Base-by-base conservation (phyloP, 2,888 invertebrate species). In the Schrankia costaestrigalis region DNA sequence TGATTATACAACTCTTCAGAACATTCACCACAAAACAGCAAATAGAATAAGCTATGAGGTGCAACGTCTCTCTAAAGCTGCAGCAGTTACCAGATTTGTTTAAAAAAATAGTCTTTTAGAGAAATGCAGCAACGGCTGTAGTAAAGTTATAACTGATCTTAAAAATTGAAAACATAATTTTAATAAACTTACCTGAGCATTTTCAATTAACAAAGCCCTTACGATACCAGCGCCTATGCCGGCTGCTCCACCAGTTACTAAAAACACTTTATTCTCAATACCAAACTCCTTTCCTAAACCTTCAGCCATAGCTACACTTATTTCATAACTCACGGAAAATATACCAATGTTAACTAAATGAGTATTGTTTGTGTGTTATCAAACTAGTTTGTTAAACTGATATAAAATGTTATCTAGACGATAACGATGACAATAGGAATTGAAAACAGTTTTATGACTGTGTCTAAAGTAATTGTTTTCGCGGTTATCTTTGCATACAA, bases 171-270 rank as follows among this genome's bases (percentile, higher is more conserved):
- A 23, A 25, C 5, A 4, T 19, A 8, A 30, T 22, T n/a, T n/a
- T n/a, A n/a, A 4, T 2, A 11, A n/a, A 54, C 55, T 59, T 61
- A 82, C 84, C 58, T 71, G 63, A 10, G 82, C 83, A 71, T 81
- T 76, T 49, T 71, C 76, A 8, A 51, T 36, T 0, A 84, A 48
- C 12, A 85, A 39, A 1, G 62, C 61, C 8, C 76, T 65, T 0
- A 80, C 79, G 2, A 84, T 45, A 0, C 73, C 79, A 1, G 84
- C 84, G 0, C 85, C 85, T 0, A 85, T 68, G 0, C 85, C 84
- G 0, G 71, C 78, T 0, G 84, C 84, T 0, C 84, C 85, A 1
- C 85, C 85, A 0, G 82, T 83, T 44, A 85, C 83, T 32, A 85
- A 51, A 48, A 78, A 66, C 56, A 85, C 81, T 70, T 82, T 84